Conservation (phyloP, 2,888 invertebrate genomes). For the Diarsia dahlii region DNA sequence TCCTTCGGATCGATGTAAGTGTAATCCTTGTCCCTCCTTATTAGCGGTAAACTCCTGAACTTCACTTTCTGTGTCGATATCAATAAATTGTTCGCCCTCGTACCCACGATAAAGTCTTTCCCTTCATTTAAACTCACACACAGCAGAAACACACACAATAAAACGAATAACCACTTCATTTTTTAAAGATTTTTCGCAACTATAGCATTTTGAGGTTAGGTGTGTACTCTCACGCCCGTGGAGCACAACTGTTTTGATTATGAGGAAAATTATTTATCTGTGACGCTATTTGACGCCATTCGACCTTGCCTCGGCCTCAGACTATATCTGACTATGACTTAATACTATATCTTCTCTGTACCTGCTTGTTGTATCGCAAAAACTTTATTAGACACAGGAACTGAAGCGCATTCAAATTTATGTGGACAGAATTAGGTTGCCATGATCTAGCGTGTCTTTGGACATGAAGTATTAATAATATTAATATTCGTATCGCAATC, state of each 20-base stretch:
- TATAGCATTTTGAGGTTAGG: slow-evolving; percentile 72
- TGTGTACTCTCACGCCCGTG: slow-evolving; percentile 65
- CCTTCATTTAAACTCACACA: slow-evolving; percentile 75
- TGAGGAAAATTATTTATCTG: slow-evolving; percentile 77
- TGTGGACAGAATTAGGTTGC: slow-evolving; percentile 33
- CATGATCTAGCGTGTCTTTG: slow-evolving; percentile 14
- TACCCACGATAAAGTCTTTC: slow-evolving; percentile 83
- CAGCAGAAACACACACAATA: slow-evolving; percentile 74
- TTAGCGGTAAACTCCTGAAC: slow-evolving; percentile 75
- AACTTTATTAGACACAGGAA: slow-evolving; percentile 36
- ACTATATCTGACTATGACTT: slow-evolving; percentile 65
- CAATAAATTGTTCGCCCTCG: slow-evolving; percentile 82
- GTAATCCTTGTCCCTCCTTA: slow-evolving; percentile 84
- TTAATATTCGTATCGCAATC: slow-evolving; percentile 34
- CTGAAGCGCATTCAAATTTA: slow-evolving; percentile 36
- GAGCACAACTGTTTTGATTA: slow-evolving; percentile 67
- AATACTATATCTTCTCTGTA: slow-evolving; percentile 48
- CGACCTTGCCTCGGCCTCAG: slow-evolving; percentile 74
- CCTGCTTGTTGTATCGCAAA: slow-evolving; percentile 32
- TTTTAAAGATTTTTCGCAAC: slow-evolving; percentile 57
- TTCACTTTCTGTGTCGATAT: slow-evolving; percentile 84
- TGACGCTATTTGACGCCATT: slow-evolving; percentile 69
- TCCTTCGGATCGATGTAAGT: slow-evolving; percentile 80
- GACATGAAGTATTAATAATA: slow-evolving; percentile 47
- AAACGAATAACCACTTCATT: slow-evolving; percentile 77